Base-by-base conservation (phyloP, 2,888 invertebrate genomes). In the Therioaphis trifolii region DNA sequence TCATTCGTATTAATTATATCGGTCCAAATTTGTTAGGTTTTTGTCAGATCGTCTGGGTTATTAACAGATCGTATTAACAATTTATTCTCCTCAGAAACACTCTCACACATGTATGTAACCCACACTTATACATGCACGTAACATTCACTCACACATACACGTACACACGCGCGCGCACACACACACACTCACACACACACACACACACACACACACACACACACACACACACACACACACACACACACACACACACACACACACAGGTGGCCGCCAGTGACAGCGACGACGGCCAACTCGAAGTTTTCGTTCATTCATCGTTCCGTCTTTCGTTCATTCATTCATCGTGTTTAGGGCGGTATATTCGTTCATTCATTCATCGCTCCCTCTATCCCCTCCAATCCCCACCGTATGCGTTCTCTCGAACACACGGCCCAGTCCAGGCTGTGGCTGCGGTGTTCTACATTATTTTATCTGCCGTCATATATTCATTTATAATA, bases 301-400 rank as follows among this genome's bases (percentile, higher is more conserved):
- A 12, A 29, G 35, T 29, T 66, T 75, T 74, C 78, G 49, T 78
- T 78, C 78, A 78, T 78, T 40, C 68, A 78, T 40, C 52, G 66
- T 2, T 18, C 24, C 58, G 63, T 58, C 58, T 18, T 58, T 52
- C 68, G 40, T 63, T 63, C 63, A 63, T 63, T 63, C 63, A 63
- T 68, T 4, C 68, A 68, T 43, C 68, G 68, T n/a, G 40, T 43
- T 18, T 63, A 29, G 72, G 72, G 72, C 75, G 75, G 76, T 43
- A 61, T 72, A 52, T 24, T 76, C 43, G 79, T 69, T 68, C 69
- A 79, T 68, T 69, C 79, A 69, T 68, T 52, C 63, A 40, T 52
- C 35, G 68, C 68, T 14, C 75, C 66, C 27, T 43, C 74, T 18
- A 12, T 21, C 72, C 2, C 72, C 15, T 7, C 55, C 24, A 0